Evolutionary conservation across 2,113 vertebrate species (phyloP), one percentile per base, ranked within the genome.

Genomic region (Coreoperca whiteheadi): DNA sequence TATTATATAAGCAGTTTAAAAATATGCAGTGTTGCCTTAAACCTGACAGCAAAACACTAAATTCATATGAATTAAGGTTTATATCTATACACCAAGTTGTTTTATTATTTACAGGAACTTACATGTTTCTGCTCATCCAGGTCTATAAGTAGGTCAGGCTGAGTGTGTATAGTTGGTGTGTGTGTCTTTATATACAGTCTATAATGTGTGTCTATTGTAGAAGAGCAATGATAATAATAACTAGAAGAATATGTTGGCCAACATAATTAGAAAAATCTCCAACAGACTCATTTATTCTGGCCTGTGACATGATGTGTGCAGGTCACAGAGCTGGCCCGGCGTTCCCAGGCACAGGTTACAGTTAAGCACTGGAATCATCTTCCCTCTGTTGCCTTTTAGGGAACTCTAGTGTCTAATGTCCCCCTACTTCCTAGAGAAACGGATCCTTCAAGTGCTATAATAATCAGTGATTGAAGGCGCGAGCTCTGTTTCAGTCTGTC

Each of bases 21-120:
- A 48, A 30, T 30, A 43, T 15, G n/a, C 34, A 39, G 39, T 34
- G 66, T 34, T 23, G 43, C 25, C 51, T 68, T 32, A 51, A 51
- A 34, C 10, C 46, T 67, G n/a, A 20, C 15, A 37, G 2, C 2
- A 30, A 0, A 41, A 41, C n/a, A 65, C n/a, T 16, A 46, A 16
- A 25, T 43, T 65, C 12, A 67, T 18, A 20, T 67, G 9, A 25
- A 20, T 18, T 50, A 50, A 20, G 6, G 18, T 50, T 50, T 50
- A 20, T 18, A 50, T 6, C 20, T 50, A 50, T 50, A 50, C 48
- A 50, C 18, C 15, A 48, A 6, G 16, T 18, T 89, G 73, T 74
- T 92, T 85, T 86, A 88, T 89, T 91, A 92, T 92, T 87, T 89
- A 92, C 70, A 88, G 79, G 11, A 83, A 74, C 75, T 75, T 68